Conservation (phyloP, 1,140 invertebrate species). For the Druon quercuslanigerum region DNA sequence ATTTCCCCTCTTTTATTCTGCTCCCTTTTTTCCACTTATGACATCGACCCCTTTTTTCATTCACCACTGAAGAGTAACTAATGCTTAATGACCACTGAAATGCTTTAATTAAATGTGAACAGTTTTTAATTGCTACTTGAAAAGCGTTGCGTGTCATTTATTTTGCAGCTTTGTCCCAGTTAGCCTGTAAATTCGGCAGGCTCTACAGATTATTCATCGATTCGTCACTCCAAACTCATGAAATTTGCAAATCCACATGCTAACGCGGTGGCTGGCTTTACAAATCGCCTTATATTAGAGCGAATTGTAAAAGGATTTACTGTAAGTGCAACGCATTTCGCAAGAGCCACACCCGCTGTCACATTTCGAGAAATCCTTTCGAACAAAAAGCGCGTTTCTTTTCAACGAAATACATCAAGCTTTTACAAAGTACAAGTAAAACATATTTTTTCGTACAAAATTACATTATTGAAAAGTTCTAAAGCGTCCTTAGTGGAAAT, state of each 20-base stretch:
- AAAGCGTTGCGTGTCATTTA: conserved; percentile 54
- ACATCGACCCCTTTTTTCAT: conserved; percentile 10
- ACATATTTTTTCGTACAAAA: too few relatives aligned
- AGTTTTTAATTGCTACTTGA: conserved; percentile 63
- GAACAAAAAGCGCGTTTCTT: not conserved
- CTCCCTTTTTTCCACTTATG: not conserved
- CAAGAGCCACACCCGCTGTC: not conserved
- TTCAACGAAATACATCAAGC: not conserved
- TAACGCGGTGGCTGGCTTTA: conserved; percentile 30
- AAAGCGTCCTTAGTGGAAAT: too few relatives aligned
- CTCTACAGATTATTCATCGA: conserved; percentile 53
- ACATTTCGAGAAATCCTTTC: not conserved
- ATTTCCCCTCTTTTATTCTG: not conserved
- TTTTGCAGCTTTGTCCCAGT: conserved; percentile 58
- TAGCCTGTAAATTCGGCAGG: conserved; percentile 49
- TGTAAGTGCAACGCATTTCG: not conserved
- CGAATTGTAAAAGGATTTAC: conserved; percentile 15
- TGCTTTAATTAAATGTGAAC: conserved; percentile 66
- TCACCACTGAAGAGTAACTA: not conserved
- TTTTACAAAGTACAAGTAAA: not conserved
- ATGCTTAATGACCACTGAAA: conserved; percentile 44
- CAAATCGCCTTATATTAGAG: conserved; percentile 24
- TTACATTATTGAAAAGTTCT: too few relatives aligned
- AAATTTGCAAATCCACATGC: conserved; percentile 37
- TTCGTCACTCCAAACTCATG: conserved; percentile 34